These are phyloP conservation scores for Ailuropoda melanoleuca DNA, from an alignment of 2,113 vertebrate genomes.

Conservation along the genomic window DNA sequence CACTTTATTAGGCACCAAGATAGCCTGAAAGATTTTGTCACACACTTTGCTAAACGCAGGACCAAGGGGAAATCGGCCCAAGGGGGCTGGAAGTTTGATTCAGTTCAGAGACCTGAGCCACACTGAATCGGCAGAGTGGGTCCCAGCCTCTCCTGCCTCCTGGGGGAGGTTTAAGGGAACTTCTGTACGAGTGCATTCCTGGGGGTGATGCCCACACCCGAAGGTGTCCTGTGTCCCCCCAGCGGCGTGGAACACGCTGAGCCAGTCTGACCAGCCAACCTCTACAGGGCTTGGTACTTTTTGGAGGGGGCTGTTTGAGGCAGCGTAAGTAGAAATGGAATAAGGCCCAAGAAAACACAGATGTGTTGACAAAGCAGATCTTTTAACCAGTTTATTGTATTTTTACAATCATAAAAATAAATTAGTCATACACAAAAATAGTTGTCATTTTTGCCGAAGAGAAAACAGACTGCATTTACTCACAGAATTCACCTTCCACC, in stretches of 20 bases:
- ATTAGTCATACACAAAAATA: conserved; percentile 91
- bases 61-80: background rate
- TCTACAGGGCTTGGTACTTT: rapidly evolving
- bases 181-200: background rate
- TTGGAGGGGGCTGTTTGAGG: background rate
- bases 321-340: background rate
- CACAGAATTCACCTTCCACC: background rate
- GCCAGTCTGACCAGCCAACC: background rate
- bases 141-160: background rate
- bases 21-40: background rate
- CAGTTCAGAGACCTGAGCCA: background rate
- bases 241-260: background rate
- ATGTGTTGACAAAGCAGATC: background rate
- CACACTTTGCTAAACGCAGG: background rate
- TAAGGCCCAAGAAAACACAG: background rate
- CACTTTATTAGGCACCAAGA: background rate
- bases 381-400: conserved; percentile 83
- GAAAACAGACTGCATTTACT: conserved; percentile 72
- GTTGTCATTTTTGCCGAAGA: conserved; percentile 81
- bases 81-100: background rate
- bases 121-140: rapidly evolving
- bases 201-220: rapidly evolving
- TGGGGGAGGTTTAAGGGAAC: background rate
- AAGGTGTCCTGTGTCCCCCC: background rate
- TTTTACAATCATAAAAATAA: conserved; percentile 90